Conservation (phyloP, 2,113 vertebrate genomes). For the Ochotona curzoniae region DNA sequence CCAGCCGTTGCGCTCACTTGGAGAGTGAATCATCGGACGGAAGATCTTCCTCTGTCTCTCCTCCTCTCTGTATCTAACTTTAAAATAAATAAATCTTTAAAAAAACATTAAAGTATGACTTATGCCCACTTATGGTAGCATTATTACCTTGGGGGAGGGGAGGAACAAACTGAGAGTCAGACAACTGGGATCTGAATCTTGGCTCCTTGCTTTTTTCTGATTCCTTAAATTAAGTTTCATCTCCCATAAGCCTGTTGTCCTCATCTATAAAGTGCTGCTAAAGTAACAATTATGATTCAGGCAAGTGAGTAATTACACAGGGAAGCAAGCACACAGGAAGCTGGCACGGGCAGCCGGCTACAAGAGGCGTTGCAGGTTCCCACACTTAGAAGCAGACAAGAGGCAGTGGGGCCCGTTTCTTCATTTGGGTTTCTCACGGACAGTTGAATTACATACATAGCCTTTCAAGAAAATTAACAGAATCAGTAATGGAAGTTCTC, state of each 20-base stretch:
- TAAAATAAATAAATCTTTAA: background rate
- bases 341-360: background rate
- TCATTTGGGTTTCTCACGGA: conserved; percentile 2
- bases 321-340: conserved; percentile 30
- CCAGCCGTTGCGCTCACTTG: too few relatives aligned
- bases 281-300: background rate
- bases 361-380: background rate
- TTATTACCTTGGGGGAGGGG: background rate
- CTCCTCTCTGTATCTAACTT: too few relatives aligned
- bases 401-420: background rate
- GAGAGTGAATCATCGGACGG: too few relatives aligned
- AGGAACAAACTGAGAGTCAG: background rate
- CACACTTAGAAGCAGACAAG: conserved; percentile 29
- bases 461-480: conserved; percentile 34
- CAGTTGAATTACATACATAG: background rate
- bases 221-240: conserved; percentile 24
- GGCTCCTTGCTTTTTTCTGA: background rate
- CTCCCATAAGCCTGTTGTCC: conserved; percentile 12
- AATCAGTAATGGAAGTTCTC: conserved; percentile 31
- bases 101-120: conserved; percentile 24
- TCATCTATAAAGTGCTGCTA: conserved; percentile 11
- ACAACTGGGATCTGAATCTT: conserved; percentile 31
- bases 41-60: too few relatives aligned
- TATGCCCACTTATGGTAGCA: background rate
- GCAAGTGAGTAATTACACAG: conserved; percentile 10